phyloP scores from a whole-genome alignment of 2,888 invertebrate genomes.

The Phortica magna region DNA sequence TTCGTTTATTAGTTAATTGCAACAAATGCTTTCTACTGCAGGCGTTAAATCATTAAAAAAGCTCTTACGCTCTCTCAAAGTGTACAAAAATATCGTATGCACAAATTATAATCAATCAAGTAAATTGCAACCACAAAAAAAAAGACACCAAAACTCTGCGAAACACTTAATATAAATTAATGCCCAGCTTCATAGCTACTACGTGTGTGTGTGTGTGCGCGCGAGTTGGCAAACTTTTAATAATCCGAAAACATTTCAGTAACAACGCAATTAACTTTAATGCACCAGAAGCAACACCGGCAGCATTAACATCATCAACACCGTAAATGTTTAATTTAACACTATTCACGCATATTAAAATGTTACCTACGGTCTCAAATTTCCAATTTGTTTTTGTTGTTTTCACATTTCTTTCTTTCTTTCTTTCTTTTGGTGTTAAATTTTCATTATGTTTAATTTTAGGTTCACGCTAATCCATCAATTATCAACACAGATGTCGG shows the following conservation, averaged over 20 bases:
- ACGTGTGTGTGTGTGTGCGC: not conserved
- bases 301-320: not conserved
- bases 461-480: not conserved
- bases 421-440: not conserved
- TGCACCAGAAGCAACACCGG: not conserved
- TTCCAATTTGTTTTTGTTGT: not conserved
- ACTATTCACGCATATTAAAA: too few species aligned
- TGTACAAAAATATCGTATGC: not conserved
- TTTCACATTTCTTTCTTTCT: not conserved
- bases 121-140: slow-evolving; percentile 6
- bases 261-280: not conserved
- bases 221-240: not conserved
- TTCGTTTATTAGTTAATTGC: slow-evolving; percentile 6
- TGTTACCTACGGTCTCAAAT: not conserved
- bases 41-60: not conserved
- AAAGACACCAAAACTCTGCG: not conserved
- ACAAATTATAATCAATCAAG: not conserved
- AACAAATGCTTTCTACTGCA: slow-evolving; percentile 13
- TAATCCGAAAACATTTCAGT: slow-evolving; percentile 9
- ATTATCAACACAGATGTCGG: not conserved
- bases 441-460: slow-evolving; percentile 7
- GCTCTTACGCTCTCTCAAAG: too few species aligned
- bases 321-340: too few species aligned
- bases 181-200: not conserved
- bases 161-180: slow-evolving; percentile 9